These are phyloP conservation scores for Chamaea fasciata DNA, from an alignment of 2,113 vertebrate genomes.

Conservation along the genomic window DNA sequence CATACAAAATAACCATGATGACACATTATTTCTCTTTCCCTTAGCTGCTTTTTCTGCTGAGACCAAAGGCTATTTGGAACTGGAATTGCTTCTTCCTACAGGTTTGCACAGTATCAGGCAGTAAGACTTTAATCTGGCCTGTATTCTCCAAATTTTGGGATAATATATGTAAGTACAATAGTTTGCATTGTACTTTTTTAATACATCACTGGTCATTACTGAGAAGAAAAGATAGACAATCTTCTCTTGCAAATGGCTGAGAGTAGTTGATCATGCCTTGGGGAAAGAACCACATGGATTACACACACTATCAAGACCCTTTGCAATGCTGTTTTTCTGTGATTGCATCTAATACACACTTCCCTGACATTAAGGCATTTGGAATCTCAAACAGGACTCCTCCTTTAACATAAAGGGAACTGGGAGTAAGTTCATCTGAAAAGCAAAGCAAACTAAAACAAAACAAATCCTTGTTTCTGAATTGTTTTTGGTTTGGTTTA, in stretches of 20 bases:
- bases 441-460: background rate
- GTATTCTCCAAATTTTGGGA: background rate
- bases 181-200: too few relatives aligned
- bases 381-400: background rate
- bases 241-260: conserved; percentile 7
- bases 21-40: background rate
- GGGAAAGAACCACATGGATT: background rate
- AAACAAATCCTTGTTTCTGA: background rate
- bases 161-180: background rate
- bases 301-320: background rate
- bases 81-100: background rate
- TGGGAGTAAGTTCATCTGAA: accelerated
- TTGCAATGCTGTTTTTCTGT: background rate
- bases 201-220: background rate
- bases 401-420: background rate
- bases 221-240: background rate
- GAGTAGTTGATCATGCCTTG: conserved; percentile 18
- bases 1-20: background rate
- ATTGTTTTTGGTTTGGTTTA: background rate
- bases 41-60: background rate
- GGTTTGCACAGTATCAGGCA: background rate
- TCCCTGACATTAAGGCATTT: background rate
- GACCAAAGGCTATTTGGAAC: background rate
- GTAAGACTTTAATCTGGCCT: background rate
- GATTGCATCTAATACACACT: background rate